Conservation (phyloP, 2,797 vertebrate genomes). For the Peromyscus nudipes region DNA sequence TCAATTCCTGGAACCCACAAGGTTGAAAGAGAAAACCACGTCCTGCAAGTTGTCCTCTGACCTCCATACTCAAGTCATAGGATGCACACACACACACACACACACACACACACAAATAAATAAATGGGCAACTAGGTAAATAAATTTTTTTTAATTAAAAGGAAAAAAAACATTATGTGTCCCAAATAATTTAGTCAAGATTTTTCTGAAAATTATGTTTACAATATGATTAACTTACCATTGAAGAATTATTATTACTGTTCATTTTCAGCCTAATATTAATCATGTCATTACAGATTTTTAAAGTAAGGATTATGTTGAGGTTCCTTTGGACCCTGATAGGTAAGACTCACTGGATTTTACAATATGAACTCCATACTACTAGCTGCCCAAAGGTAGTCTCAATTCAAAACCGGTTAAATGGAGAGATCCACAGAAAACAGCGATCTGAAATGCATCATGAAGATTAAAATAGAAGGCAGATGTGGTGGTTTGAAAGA, state of each 20-base stretch:
- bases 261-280: background rate
- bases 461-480: background rate
- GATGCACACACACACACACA: too few relatives aligned
- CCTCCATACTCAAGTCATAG: background rate
- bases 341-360: background rate
- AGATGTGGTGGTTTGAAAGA: background rate
- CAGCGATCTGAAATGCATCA: background rate
- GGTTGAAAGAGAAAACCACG: background rate
- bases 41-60: background rate
- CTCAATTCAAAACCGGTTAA: conserved; percentile 41
- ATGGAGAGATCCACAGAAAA: conserved; percentile 14
- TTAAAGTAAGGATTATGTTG: background rate
- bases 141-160: background rate
- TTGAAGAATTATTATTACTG: background rate
- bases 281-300: conserved; percentile 14
- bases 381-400: background rate
- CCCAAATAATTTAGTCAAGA: conserved; percentile 22
- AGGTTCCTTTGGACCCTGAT: background rate
- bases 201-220: background rate
- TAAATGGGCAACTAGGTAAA: background rate
- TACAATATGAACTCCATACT: conserved; percentile 8
- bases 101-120: background rate
- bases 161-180: background rate
- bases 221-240: conserved; percentile 8
- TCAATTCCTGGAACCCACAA: background rate